Conservation (phyloP, 1,140 invertebrate species). For the Pseudomyrmex gracilis region DNA sequence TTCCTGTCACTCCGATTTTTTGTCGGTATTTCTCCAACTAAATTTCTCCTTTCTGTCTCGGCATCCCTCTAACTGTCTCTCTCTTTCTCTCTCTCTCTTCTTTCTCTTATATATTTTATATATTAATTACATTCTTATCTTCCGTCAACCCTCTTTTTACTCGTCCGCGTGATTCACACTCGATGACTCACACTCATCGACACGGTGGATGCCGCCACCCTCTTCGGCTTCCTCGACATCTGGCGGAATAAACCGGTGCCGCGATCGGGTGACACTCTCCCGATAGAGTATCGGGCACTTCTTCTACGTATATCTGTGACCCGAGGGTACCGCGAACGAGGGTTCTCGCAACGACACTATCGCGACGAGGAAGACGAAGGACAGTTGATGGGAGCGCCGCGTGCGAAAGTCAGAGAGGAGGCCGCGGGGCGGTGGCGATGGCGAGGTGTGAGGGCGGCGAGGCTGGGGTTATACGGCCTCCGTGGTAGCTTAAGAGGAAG, state of each 20-base stretch:
- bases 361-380: constrained; percentile 25
- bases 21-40: constrained; percentile 1
- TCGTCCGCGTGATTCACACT: constrained; percentile 13
- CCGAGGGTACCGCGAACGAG: constrained; percentile 15
- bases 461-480: constrained; percentile 36
- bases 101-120: background rate
- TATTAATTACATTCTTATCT: background rate
- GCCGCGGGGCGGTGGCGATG: constrained; percentile 43
- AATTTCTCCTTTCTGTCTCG: background rate
- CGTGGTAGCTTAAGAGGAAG: constrained; percentile 4
- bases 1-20: background rate
- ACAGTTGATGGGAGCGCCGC: constrained; percentile 52
- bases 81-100: constrained; percentile 1
- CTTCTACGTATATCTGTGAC: background rate
- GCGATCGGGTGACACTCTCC: background rate
- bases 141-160: background rate
- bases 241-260: constrained; percentile 5
- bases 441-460: constrained; percentile 13
- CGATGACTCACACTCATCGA: constrained; percentile 49
- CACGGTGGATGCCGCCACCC: constrained; percentile 24
- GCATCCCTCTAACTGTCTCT: constrained; percentile 13
- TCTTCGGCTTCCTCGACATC: background rate
- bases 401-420: constrained; percentile 56
- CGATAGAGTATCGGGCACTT: background rate
- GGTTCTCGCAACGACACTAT: constrained; percentile 32